Evolutionary conservation across 2,888 invertebrate species (phyloP), one percentile per base, ranked within the genome.

Genomic region (Meloe dianella): DNA sequence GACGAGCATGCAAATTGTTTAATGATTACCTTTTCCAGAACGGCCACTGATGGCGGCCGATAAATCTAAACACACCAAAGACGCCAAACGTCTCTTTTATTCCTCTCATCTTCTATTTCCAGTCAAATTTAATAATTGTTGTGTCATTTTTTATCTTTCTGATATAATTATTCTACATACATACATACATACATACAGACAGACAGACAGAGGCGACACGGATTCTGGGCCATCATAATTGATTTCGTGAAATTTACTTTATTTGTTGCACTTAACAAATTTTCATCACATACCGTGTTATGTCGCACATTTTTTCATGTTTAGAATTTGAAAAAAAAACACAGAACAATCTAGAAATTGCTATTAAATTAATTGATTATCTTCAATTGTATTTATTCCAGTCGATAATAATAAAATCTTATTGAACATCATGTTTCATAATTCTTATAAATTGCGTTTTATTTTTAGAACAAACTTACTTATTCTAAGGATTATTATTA

Each of bases 11-110:
- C 64, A 67, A 67, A 67, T 67, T 64, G 64, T 61, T 67, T 66
- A 66, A 66, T 66, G 66, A 66, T 67, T 67, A 59, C 67, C 67
- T 60, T 67, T 67, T 64, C 64, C 32, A 63, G 67, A 67, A 57
- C 35, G 64, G 57, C 47, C 64, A 66, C 60, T 66, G 59, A 47
- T 47, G 47, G 47, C 47, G 47, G 47, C 9, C 20, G 47, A 47
- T 47, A 47, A 47, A 47, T 47, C 47, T 47, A 47, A 47, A 20
- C 17, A 17, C n/a, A 7, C 47, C 9, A 17, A 22, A 22, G 47
- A 22, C 58, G 58, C 29, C 35, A 22, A 32, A 35, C 58, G 58
- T 35, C 58, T 27, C 58, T 27, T 58, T 58, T 58, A 17, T 30
- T n/a, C 10, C 7, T 12, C 47, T 20, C 10, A 20, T 22, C 20